Percentiles rank a stretch among this genome's conserved stretches.
Evolutionary conservation across 2,797 vertebrate genomes (phyloP).

Genomic region (Meda fulgida): DNA sequence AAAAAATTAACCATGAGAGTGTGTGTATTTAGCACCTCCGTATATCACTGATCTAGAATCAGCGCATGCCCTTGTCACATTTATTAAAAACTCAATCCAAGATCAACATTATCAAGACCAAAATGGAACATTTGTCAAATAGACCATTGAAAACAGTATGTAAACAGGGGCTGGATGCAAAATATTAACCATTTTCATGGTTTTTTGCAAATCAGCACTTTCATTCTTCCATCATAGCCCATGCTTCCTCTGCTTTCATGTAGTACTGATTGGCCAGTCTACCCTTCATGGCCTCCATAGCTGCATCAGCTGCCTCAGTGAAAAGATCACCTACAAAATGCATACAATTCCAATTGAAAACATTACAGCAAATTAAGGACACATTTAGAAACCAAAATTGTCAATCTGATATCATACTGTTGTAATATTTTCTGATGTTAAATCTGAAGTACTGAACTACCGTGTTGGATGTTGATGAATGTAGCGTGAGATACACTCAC

Average conservation of each 20-base stretch:
- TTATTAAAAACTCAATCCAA: background rate
- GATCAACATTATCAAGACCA: slow-evolving; percentile 14
- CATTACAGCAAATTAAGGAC: background rate
- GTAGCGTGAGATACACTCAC: slow-evolving; percentile 65
- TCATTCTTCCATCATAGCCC: slow-evolving; percentile 89
- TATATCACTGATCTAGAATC: slow-evolving; percentile 25
- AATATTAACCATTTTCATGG: slow-evolving; percentile 19
- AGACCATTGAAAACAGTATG: slow-evolving; percentile 41
- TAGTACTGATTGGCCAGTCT: slow-evolving; percentile 94
- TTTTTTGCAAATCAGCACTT: background rate
- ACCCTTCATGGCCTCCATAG: slow-evolving; percentile 95
- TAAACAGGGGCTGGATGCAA: slow-evolving; percentile 49
- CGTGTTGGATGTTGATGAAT: background rate
- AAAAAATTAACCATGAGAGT: background rate
- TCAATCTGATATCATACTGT: background rate
- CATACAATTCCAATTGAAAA: background rate
- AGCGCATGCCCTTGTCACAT: slow-evolving; percentile 1
- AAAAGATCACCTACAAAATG: slow-evolving; percentile 87
- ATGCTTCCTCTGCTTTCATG: slow-evolving; percentile 94
- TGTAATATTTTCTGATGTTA: background rate
- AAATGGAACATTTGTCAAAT: background rate
- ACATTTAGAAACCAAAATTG: background rate
- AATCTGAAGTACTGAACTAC: background rate
- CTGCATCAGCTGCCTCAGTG: slow-evolving; percentile 93
- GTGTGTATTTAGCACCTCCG: slow-evolving; percentile 25